Percentiles rank a stretch among this genome's conserved stretches.
Evolutionary conservation across 2,113 vertebrate species (phyloP).

Genomic region (Burhinus bistriatus): DNA sequence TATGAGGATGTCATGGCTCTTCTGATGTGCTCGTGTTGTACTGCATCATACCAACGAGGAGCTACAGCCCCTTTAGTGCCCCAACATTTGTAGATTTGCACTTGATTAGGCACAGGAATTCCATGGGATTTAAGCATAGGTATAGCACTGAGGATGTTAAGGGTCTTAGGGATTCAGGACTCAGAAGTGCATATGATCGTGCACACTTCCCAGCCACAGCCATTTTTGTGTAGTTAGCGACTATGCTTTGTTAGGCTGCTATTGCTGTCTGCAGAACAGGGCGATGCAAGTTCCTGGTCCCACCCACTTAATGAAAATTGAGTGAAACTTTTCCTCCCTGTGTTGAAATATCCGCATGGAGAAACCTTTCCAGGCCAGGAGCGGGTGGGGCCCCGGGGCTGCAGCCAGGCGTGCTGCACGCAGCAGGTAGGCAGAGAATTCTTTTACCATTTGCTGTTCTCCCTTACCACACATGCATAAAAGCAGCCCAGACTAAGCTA

Average conservation of each 20-base stretch:
- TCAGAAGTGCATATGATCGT: neutral
- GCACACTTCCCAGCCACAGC: neutral
- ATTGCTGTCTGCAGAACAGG: neutral
- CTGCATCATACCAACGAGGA: neutral
- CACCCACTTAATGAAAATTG: slow-evolving; percentile 10
- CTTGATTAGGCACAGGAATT: neutral
- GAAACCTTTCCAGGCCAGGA: neutral
- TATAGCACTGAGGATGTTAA: neutral
- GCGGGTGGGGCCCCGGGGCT: neutral
- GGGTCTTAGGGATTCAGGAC: neutral
- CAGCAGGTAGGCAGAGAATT: neutral
- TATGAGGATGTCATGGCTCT: neutral
- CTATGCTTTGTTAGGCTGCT: neutral
- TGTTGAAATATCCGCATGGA: neutral
- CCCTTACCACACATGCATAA: neutral
- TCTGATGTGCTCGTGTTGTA: neutral
- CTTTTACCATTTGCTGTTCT: neutral
- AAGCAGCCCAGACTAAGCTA: neutral
- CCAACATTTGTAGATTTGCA: neutral
- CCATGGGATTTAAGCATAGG: neutral
- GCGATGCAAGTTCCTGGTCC: neutral
- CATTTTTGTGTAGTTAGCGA: neutral
- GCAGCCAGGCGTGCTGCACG: fast-evolving
- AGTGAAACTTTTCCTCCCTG: neutral
- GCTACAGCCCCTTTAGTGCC: neutral